A percentile compares a stretch with the other conserved stretches of the same genome.
These are phyloP conservation scores for Pseudopipra pipra DNA, from an alignment of 2,113 vertebrate species.

Conservation along the genomic window DNA sequence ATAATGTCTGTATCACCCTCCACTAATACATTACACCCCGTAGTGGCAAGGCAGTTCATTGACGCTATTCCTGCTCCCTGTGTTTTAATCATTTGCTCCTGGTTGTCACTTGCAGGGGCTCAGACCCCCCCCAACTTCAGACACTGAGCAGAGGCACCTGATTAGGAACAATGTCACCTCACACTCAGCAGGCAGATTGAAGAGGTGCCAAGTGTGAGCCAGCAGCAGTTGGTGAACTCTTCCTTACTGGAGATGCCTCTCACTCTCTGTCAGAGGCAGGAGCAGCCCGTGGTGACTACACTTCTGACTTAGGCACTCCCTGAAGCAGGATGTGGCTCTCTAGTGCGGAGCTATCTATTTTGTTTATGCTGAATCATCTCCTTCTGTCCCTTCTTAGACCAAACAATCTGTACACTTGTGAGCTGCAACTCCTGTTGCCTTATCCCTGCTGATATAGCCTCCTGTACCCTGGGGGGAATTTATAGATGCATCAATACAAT, in stretches of 20 bases:
- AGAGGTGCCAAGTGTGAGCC: background rate
- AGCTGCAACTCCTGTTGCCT: background rate
- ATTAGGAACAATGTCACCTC: background rate
- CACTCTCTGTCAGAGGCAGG: accelerated
- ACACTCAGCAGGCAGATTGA: background rate
- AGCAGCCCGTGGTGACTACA: background rate
- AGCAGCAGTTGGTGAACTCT: background rate
- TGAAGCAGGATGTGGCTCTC: background rate
- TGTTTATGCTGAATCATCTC: background rate
- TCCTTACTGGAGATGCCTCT: background rate
- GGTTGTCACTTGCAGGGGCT: background rate
- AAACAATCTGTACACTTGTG: background rate
- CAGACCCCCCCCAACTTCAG: background rate
- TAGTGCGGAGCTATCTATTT: background rate
- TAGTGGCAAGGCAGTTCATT: background rate
- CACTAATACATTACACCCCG: background rate
- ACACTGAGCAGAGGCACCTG: background rate
- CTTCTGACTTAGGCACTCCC: background rate
- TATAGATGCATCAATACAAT: background rate
- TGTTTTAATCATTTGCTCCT: background rate
- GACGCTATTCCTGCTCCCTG: background rate
- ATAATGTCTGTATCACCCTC: background rate
- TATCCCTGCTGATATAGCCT: background rate
- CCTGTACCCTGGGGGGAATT: background rate
- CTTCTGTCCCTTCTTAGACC: background rate